These are phyloP conservation scores for Buphagus erythrorhynchus DNA, from an alignment of 2,797 vertebrate species.

Conservation along the genomic window DNA sequence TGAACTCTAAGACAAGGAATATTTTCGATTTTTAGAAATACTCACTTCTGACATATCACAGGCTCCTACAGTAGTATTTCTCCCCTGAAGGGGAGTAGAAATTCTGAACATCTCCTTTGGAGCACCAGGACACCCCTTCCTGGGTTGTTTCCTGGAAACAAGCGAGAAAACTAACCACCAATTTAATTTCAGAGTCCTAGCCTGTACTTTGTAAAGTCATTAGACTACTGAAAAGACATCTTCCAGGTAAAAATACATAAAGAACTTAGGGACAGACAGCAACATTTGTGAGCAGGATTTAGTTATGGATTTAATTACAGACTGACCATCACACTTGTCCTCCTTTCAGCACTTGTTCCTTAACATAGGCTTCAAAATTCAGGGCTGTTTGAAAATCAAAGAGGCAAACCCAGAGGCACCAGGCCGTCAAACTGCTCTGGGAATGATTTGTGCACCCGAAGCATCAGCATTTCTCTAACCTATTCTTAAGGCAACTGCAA, in stretches of 20 bases:
- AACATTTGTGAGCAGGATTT: constrained; percentile 13
- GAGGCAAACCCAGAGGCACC: neutral
- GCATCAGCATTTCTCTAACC: neutral
- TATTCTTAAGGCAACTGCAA: neutral
- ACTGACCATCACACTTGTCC: neutral
- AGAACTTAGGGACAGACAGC: neutral
- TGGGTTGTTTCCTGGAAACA: neutral
- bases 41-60: neutral
- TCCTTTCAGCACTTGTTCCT: constrained; percentile 29
- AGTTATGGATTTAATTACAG: constrained; percentile 34
- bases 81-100: neutral
- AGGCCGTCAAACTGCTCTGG: neutral
- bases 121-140: neutral
- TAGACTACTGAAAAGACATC: neutral
- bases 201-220: neutral
- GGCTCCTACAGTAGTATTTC: neutral
- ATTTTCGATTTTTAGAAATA: neutral
- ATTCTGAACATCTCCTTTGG: neutral
- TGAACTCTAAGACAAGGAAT: neutral
- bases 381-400: neutral
- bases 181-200: neutral
- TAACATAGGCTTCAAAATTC: neutral
- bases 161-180: neutral
- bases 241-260: neutral
- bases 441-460: neutral